Base-by-base conservation (phyloP, 2,113 vertebrate species). In the Ascaphus truei region DNA sequence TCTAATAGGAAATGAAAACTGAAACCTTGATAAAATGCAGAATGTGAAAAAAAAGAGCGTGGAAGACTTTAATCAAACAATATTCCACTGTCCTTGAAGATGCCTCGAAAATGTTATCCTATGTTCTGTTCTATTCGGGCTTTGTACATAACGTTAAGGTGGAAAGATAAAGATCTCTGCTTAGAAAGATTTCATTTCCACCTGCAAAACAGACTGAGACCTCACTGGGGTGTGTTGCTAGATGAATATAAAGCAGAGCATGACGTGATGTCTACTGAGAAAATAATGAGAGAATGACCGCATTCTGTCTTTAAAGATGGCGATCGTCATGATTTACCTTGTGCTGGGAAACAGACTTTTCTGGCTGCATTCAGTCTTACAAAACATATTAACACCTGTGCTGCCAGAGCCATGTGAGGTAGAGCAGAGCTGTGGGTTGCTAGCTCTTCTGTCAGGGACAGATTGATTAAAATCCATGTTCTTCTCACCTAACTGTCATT, bases 261-360 rank as follows among this genome's bases (percentile, higher is more conserved):
- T 71, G 67, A 71, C 56, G 55, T 71, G 16, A 71, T 71, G 67
- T 71, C 67, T 71, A 60, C 31, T 23, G 43, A 58, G 23, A 16
- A 11, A 48, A 45, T 29, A 15, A 16, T 80, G 76, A 79, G 39
- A 67, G 52, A n/a, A n/a, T n/a, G n/a, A n/a, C n/a, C n/a, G n/a
- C n/a, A n/a, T n/a, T n/a, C n/a, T n/a, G n/a, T n/a, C n/a, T n/a
- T n/a, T n/a, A n/a, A n/a, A n/a, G n/a, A n/a, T n/a, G n/a, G n/a
- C n/a, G n/a, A n/a, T n/a, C n/a, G n/a, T n/a, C n/a, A n/a, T n/a
- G n/a, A n/a, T n/a, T n/a, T n/a, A n/a, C n/a, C n/a, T n/a, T n/a
- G n/a, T n/a, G n/a, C n/a, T n/a, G n/a, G n/a, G n/a, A n/a, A n/a
- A n/a, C n/a, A n/a, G n/a, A n/a, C n/a, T n/a, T n/a, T n/a, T n/a